Base-by-base conservation (phyloP, 92 coral and sea anemone genomes). In the Plumapathes pennacea region DNA sequence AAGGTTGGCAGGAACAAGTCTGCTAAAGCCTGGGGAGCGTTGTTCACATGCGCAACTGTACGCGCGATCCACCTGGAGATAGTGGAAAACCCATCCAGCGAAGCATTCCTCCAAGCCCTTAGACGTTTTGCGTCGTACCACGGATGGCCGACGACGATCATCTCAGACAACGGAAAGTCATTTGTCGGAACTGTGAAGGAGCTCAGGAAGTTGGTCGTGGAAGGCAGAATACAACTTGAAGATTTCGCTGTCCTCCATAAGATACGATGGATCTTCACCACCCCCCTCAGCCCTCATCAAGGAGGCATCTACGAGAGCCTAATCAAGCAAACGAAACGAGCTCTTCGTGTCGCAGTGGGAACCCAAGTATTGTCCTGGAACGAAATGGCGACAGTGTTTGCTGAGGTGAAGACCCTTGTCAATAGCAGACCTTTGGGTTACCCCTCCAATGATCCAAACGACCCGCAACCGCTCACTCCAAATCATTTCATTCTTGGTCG, bases 131-230 rank as follows among this genome's bases (percentile, higher is more conserved):
- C 54, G 4, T 42, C 74, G 4, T 68, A 64, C 45, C 67, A 64
- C 37, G 81, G 82, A 25, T 64, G 60, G 82, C 74, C 68, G n/a
- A 10, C 14, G 24, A 74, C 74, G 10, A 24, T 74, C 1, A 74
- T 64, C 26, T 64, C 74, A 1, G 74, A 64, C 60, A 66, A 76
- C 27, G 76, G 71, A 33, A 61, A 61, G 22, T 71, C 79, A 13
- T 71, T 60, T 19, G 79, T 71, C 13, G 79, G 79, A 36, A 34
- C 69, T 18, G 79, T 60, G 38, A 45, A 38, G 41, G 71, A 60
- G 26, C 20, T 60, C 26, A 29, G 54, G 25, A 49, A 50, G 52
- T 39, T 71, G 32, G 10, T 69, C 10, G 2, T 10, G 22, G 62
- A 56, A 56, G 62, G 46, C 17, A 32, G 46, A 56, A 36, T 11